A percentile compares a stretch with the other conserved stretches of the same genome.
Evolutionary conservation across 1,140 invertebrate species (phyloP).

Genomic region (Contarinia nasturtii): DNA sequence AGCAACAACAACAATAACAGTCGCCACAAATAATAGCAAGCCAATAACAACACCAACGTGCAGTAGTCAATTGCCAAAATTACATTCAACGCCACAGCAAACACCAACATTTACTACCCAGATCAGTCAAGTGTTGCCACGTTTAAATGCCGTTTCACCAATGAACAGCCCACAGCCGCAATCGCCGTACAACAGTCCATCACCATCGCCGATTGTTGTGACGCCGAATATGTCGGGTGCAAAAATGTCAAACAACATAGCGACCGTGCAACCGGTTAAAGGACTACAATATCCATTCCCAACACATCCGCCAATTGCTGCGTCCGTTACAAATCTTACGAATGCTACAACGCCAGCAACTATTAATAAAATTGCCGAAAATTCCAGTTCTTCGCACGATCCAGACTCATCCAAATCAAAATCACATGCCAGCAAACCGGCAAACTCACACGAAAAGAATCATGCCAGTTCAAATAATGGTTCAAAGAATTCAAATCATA

Average conservation of each 20-base stretch:
- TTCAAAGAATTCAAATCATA: background rate
- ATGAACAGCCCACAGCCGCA: constrained; percentile 23
- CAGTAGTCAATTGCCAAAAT: constrained; percentile 1
- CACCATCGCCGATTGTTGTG: constrained; percentile 16
- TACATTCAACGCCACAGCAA: constrained; percentile 2
- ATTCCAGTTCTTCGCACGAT: too few relatives aligned
- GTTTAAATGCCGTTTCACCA: constrained; percentile 18
- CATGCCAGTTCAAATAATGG: background rate
- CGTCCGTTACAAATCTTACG: constrained; percentile 7
- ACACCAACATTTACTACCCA: background rate
- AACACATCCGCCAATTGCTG: constrained; percentile 42
- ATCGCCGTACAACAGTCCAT: constrained; percentile 22
- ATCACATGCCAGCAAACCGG: background rate
- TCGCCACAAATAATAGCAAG: background rate
- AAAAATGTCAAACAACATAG: background rate
- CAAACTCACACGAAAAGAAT: background rate
- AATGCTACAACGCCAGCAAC: constrained; percentile 3
- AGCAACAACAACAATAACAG: constrained; percentile 1
- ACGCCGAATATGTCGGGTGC: constrained; percentile 6
- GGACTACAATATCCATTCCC: constrained; percentile 68
- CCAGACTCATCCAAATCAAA: too few relatives aligned
- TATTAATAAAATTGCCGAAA: background rate
- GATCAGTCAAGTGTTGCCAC: constrained; percentile 8
- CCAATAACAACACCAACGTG: background rate
- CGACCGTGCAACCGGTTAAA: constrained; percentile 13